Evolutionary conservation across 2,113 vertebrate species (phyloP), one percentile per base, ranked within the genome.

Genomic region (Heloderma charlesbogerti): DNA sequence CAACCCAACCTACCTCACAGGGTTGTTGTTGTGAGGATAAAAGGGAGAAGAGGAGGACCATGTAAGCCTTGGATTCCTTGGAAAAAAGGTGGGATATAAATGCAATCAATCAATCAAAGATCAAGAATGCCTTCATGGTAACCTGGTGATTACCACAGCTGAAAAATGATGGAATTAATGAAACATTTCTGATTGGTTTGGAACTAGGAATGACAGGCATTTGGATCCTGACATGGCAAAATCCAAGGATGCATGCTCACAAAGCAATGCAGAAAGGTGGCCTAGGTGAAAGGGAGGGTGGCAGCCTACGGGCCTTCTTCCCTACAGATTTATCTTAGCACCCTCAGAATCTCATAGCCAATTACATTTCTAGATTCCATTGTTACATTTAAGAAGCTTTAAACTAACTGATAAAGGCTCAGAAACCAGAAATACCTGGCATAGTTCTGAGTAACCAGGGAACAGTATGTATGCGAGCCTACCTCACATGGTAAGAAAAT

Each of bases 161-260:
- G 77, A 10, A 81, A 51, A 81, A 67, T 48, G 20, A 25, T 51
- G 7, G 48, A 48, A 51, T 67, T 77, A 67, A 82, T 40, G 71
- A 91, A 93, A 88, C 10, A 51, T 92, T 90, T 91, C 86, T 74
- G 77, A 93, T 34, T 29, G 72, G 86, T 86, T 92, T 84, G 88
- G 78, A 37, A 6, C 67, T 29, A 91, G 78, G 60, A 45, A 57
- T 82, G 67, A 88, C 88, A 95, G 27, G 6, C 6, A 43, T 63
- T 15, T 27, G 31, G 25, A 13, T 63, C 37, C 71, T 45, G 37
- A n/a, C 25, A 81, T 54, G 34, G 57, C 6, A n/a, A 79, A 77
- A 25, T 67, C 25, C 6, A 60, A 91, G 2, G 8, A 27, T 2
- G 43, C 1, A 83, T 3, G 0, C 54, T 85, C 67, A 16, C 69